Percentiles rank a stretch among this genome's conserved stretches.
Evolutionary conservation across 2,888 invertebrate species (phyloP).

Genomic region (Nipponacmea schrenckii): DNA sequence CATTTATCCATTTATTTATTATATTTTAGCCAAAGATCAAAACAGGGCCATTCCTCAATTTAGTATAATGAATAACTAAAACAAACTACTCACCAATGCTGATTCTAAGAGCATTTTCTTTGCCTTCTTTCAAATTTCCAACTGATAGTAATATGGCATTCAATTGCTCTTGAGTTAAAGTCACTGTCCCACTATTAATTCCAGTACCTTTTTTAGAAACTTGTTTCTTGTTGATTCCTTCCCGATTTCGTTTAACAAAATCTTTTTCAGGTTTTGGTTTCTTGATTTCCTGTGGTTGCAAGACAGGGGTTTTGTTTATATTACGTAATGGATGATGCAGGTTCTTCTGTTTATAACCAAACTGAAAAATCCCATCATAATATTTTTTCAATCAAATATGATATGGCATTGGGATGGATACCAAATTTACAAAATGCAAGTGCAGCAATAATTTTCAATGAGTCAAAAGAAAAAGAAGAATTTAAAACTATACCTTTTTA

Average conservation of each 20-base stretch:
- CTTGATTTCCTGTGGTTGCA: constrained; percentile 22
- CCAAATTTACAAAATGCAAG: no score
- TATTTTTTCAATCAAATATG: no score
- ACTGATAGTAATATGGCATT: constrained; percentile 57
- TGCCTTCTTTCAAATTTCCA: constrained; percentile 45
- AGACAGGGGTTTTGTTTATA: constrained; percentile 26
- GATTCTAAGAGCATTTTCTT: constrained; percentile 50
- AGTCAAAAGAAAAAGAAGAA: no score
- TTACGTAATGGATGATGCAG: constrained; percentile 45
- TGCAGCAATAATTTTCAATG: no score
- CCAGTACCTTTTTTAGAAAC: constrained; percentile 19
- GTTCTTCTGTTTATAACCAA: constrained; percentile 51
- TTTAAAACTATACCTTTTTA: no score
- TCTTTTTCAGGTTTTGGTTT: constrained; percentile 49
- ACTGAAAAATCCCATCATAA: constrained; percentile 27
- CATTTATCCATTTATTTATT: no score
- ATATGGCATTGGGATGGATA: no score
- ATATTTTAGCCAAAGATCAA: no score
- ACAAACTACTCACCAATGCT: constrained; percentile 44
- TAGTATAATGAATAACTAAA: no score
- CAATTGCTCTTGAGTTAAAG: constrained; percentile 59
- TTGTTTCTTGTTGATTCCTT: constrained; percentile 20
- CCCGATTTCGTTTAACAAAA: constrained; percentile 49
- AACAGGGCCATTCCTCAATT: no score
- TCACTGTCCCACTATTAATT: constrained; percentile 44